Evolutionary conservation across 1,140 invertebrate species (phyloP).

Genomic region (Glossosoma conforme): DNA sequence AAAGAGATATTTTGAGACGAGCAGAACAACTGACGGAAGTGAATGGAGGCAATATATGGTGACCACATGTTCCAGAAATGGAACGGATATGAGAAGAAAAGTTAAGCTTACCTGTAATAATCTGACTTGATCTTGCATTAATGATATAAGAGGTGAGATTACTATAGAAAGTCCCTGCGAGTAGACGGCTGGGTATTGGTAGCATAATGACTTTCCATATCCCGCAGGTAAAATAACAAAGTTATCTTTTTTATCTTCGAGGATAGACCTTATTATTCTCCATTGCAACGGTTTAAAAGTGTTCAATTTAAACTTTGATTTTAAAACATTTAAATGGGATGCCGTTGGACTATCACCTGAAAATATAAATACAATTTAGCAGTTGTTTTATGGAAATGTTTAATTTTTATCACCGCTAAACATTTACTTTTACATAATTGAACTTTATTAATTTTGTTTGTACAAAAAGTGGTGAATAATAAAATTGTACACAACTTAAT

Average conservation of each 20-base stretch:
- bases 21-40: too few species aligned
- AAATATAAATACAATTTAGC: too few species aligned
- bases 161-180: constrained; percentile 20
- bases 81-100: background rate
- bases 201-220: constrained; percentile 28
- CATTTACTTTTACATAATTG: too few species aligned
- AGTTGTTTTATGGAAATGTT: too few species aligned
- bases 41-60: background rate
- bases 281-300: constrained; percentile 61
- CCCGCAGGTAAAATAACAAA: constrained; percentile 38
- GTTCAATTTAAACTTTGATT: constrained; percentile 54
- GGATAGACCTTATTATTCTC: constrained; percentile 59
- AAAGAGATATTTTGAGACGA: too few species aligned
- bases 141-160: constrained; percentile 23
- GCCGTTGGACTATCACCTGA: too few species aligned
- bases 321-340: constrained; percentile 39
- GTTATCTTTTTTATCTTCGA: constrained; percentile 51
- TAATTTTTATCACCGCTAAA: too few species aligned
- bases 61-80: background rate
- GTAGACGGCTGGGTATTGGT: constrained; percentile 27
- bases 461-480: too few species aligned
- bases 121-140: constrained; percentile 28
- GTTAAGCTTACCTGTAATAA: constrained; percentile 23
- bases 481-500: too few species aligned
- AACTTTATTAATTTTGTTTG: too few species aligned